phyloP scores from a whole-genome alignment of 2,113 vertebrate genomes.

The Corvus cornix region DNA sequence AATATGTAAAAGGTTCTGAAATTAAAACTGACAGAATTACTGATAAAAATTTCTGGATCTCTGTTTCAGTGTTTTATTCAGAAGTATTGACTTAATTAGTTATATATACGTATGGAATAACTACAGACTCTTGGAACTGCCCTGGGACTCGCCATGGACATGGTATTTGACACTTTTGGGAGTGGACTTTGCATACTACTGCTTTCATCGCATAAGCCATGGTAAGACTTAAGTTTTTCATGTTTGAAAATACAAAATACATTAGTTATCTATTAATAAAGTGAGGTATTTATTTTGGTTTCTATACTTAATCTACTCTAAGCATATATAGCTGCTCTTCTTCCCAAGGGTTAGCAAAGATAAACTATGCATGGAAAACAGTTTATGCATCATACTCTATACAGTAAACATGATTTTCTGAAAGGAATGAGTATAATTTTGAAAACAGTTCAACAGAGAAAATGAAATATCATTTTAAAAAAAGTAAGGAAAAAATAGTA shows the following conservation, averaged over 20 bases:
- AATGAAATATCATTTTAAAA: not conserved
- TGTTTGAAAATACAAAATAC: not conserved
- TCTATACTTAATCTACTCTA: not conserved
- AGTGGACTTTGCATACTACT: constrained; percentile 91
- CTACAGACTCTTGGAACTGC: constrained; percentile 80
- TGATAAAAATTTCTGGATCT: not conserved
- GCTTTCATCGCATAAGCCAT: constrained; percentile 87
- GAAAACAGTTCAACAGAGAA: not conserved
- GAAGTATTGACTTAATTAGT: constrained; percentile 82
- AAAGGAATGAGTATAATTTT: not conserved
- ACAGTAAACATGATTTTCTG: not conserved
- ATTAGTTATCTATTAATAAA: not conserved
- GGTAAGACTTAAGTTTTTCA: constrained; percentile 71
- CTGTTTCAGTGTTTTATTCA: constrained; percentile 77
- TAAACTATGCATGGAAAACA: not conserved
- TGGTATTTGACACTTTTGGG: constrained; percentile 89
- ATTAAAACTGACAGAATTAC: not conserved
- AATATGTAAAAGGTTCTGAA: not conserved
- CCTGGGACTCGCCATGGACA: constrained; percentile 89
- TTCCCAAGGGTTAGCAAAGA: not conserved
- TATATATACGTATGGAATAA: constrained; percentile 89
- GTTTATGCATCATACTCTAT: not conserved
- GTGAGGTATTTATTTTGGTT: not conserved
- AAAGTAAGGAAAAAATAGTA: not conserved
- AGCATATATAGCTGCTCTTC: not conserved